Conservation (phyloP, 2,113 vertebrate species). For the Sialia sialis region DNA sequence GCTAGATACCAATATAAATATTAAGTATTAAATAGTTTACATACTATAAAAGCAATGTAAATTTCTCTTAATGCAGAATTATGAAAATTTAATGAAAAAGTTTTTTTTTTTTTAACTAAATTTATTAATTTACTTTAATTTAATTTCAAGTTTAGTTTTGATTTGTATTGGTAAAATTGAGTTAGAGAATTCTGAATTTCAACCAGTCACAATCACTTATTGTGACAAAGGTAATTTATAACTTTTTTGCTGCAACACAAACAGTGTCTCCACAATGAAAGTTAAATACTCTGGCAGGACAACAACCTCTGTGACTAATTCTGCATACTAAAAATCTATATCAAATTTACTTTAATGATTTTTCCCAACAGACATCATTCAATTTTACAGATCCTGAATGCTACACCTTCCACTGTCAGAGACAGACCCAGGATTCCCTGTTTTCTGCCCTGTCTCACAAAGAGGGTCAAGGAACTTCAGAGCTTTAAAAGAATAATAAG, state of each 20-base stretch:
- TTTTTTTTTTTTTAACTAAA: too few species aligned
- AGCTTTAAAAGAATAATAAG: background rate
- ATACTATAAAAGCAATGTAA: background rate
- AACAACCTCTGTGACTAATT: background rate
- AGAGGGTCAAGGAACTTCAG: background rate
- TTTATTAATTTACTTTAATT: background rate
- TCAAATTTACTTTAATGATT: background rate
- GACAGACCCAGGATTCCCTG: accelerated
- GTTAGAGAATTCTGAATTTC: background rate
- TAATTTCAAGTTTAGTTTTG: background rate
- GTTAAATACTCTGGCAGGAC: background rate
- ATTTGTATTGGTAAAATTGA: background rate
- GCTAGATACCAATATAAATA: background rate
- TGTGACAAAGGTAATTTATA: background rate
- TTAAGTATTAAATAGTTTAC: background rate
- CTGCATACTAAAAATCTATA: background rate
- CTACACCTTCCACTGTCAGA: background rate
- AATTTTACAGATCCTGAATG: background rate
- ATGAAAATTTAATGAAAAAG: background rate
- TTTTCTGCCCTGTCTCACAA: background rate
- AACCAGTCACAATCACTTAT: background rate
- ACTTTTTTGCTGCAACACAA: background rate
- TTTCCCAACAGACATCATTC: background rate
- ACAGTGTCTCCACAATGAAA: background rate
- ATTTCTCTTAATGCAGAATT: background rate